Evolutionary conservation across 2,113 vertebrate genomes (phyloP).

Genomic region (Scortum barcoo): DNA sequence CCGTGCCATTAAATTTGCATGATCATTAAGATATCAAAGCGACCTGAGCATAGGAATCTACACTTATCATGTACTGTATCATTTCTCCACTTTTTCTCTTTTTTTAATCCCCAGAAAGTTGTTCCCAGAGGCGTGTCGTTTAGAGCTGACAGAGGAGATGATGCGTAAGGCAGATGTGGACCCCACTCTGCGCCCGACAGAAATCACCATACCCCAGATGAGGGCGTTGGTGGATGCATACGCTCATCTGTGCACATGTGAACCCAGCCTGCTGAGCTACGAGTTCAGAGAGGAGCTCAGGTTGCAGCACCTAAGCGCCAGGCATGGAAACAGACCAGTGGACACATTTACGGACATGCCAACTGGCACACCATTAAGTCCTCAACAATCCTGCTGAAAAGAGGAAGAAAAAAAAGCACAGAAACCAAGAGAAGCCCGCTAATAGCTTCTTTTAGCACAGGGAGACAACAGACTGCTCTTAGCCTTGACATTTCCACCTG

Average conservation of each 20-base stretch:
- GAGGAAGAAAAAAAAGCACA: conserved; percentile 9
- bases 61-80: neutral
- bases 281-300: conserved; percentile 91
- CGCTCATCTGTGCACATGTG: conserved; percentile 86
- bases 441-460: conserved; percentile 53
- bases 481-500: conserved; percentile 77
- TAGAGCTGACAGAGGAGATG: conserved; percentile 86
- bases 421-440: conserved; percentile 34
- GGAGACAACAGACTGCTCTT: conserved; percentile 73
- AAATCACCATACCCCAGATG: conserved; percentile 90
- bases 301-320: conserved; percentile 66
- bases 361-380: neutral
- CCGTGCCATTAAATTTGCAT: conserved; percentile 64
- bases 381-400: conserved; percentile 41
- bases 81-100: conserved; percentile 8
- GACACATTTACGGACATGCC: neutral
- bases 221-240: conserved; percentile 89
- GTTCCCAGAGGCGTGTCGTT: conserved; percentile 89
- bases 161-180: conserved; percentile 89
- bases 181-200: conserved; percentile 88
- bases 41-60: conserved; percentile 36
- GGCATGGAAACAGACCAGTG: neutral
- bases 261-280: conserved; percentile 87
- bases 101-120: conserved; percentile 84
- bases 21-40: conserved; percentile 71